Evolutionary conservation across 2,113 vertebrate genomes (phyloP), one percentile per base, ranked within the genome.

Genomic region (Atlantisia rogersi): DNA sequence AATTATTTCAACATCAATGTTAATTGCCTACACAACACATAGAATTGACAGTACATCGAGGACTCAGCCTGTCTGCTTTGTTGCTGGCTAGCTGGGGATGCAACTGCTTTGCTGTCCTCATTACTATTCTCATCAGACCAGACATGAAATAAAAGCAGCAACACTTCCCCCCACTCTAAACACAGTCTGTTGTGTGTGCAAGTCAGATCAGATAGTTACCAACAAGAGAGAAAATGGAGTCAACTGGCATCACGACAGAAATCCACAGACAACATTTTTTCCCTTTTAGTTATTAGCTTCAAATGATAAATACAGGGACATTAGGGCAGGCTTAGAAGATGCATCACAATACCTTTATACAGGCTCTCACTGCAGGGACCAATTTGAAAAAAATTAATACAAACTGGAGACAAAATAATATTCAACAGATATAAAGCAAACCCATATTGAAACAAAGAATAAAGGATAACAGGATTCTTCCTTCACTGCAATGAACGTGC

Each of bases 201-300:
- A 96, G 90, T 97, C 82, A 93, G 82, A 88, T 86, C 82, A 82
- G 50, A 85, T 44, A 85, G 63, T 26, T 82, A 88, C 37, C 58
- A 67, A 68, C 35, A 75, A 76, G 71, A 93, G 13, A 83, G 58
- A 90, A 95, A 95, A 63, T 19, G 40, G 68, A 58, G 75, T 92
- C 68, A 67, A 65, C 48, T 83, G 75, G 79, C 56, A 88, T 31
- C 58, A 40, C 1, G 5, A 82, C 68, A 91, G 79, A 95, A 97
- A 90, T 46, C 35, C 82, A 92, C 26, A 91, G 83, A 46, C 79
- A 93, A 12, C 17, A 48, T 75, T 94, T 94, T 81, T 78, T 81
- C 24, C 52, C 78, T 90, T 96, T 94, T 93, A 97, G 97, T 97
- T 94, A 95, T 93, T 92, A 93, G 64, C 89, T 95, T 96, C 95